Evolutionary conservation across 2,888 invertebrate species (phyloP).

Genomic region (Watsonalla binaria): DNA sequence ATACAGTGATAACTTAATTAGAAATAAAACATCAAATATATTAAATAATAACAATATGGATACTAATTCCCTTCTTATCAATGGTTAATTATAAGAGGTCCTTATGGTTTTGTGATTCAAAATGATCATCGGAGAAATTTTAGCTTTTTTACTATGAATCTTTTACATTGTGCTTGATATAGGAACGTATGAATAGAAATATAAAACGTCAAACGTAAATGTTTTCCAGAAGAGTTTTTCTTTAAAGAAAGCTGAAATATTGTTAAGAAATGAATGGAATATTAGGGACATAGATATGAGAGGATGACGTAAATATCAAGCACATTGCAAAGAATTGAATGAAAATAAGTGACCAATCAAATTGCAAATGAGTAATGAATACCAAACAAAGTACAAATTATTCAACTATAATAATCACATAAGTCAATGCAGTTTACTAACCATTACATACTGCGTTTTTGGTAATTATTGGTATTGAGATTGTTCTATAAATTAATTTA

Average conservation of each 20-base stretch:
- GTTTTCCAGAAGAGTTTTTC: not conserved
- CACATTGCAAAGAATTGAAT: constrained; percentile 43
- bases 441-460: constrained; percentile 75
- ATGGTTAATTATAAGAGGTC: constrained; percentile 80
- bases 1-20: constrained; percentile 74
- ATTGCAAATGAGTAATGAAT: constrained; percentile 37
- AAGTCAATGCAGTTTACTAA: constrained; percentile 68
- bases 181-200: constrained; percentile 15
- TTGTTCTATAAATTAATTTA: constrained; percentile 79
- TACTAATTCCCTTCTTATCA: constrained; percentile 78
- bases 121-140: constrained; percentile 46
- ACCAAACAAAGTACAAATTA: constrained; percentile 42
- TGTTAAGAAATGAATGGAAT: not conserved
- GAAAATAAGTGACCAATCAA: constrained; percentile 33
- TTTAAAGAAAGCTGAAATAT: not conserved
- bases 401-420: constrained; percentile 67
- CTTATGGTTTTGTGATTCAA: constrained; percentile 76
- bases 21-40: constrained; percentile 79
- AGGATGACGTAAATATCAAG: constrained; percentile 25
- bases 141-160: constrained; percentile 16
- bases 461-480: constrained; percentile 79
- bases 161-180: constrained; percentile 47
- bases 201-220: constrained; percentile 32
- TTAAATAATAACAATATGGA: constrained; percentile 79
- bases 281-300: not conserved